Base-by-base conservation (phyloP, 1,140 invertebrate species). In the Nasonia longicornis region DNA sequence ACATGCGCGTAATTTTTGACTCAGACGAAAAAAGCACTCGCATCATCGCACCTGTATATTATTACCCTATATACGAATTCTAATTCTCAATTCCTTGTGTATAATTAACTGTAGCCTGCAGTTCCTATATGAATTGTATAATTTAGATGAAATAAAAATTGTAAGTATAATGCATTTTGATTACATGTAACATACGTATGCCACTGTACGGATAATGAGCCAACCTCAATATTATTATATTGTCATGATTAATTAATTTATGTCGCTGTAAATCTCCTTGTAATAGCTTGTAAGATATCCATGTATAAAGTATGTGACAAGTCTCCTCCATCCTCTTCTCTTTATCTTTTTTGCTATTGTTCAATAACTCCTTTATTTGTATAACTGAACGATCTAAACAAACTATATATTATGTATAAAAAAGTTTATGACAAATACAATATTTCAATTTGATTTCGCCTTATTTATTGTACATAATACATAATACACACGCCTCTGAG, bases 371-470 rank as follows among this genome's bases (percentile, higher is more conserved):
- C 52, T 79, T 71, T 64, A 26, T 79, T 79, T 71, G 69, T 79
- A 4, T 35, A 72, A 72, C 26, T 45, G 20, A 58, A 78, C 12
- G 20, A 78, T 71, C 70, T 58, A 71, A 77, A 58, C 16, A 58
- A 71, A 52, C 12, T 78, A 35, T 58, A 64, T 67, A 70, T 78
- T 35, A 70, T 78, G 45, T 71, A 69, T 52, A 79, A 64, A 45
- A 35, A 79, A 73, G 31, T 79, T 64, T 79, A 66, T 66, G 58
- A 66, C 58, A 67, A 64, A 79, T 79, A 73, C 14, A 79, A 79
- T 66, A 79, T 66, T 79, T 73, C 22, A 79, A 66, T 73, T 73
- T 64, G 26, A 63, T 20, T 79, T 72, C 0, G 52, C 12, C 71
- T 79, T 26, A 26, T 71, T 79, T 71, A 58, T 79, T 79, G 20